These are phyloP conservation scores for Cyprinodon brontotheroides DNA, from an alignment of 2,113 vertebrate species.

Conservation along the genomic window DNA sequence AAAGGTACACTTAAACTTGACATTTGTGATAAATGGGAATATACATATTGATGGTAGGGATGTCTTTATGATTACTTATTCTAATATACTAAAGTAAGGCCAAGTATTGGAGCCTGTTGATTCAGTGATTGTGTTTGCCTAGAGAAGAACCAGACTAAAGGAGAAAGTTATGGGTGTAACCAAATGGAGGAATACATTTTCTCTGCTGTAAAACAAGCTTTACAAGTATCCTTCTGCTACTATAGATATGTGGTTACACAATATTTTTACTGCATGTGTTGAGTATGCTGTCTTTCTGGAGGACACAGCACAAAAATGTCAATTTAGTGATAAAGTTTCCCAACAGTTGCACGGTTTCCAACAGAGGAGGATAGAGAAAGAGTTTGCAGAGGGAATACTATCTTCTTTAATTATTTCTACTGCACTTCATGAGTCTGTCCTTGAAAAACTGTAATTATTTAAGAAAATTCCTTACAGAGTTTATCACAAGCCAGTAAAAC, in stretches of 20 bases:
- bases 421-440: no score
- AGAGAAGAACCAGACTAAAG: conserved; percentile 30
- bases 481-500: no score
- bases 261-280: conserved; percentile 3
- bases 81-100: not conserved
- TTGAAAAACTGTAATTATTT: no score
- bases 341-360: not conserved
- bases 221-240: conserved; percentile 14
- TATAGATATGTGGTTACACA: conserved; percentile 9
- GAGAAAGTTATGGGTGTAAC: conserved; percentile 37
- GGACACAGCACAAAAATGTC: not conserved
- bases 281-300: not conserved
- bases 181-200: conserved; percentile 2
- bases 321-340: not conserved
- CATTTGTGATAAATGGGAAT: not conserved
- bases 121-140: conserved; percentile 31
- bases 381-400: not conserved
- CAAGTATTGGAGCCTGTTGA: not conserved
- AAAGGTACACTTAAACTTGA: not conserved
- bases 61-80: not conserved
- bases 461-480: no score
- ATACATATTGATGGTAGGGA: not conserved
- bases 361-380: not conserved
- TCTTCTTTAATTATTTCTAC: no score
- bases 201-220: conserved; percentile 4